Percentiles rank a stretch among this genome's conserved stretches.
Evolutionary conservation across 2,113 vertebrate species (phyloP).

Genomic region (Reinhardtius hippoglossoides): DNA sequence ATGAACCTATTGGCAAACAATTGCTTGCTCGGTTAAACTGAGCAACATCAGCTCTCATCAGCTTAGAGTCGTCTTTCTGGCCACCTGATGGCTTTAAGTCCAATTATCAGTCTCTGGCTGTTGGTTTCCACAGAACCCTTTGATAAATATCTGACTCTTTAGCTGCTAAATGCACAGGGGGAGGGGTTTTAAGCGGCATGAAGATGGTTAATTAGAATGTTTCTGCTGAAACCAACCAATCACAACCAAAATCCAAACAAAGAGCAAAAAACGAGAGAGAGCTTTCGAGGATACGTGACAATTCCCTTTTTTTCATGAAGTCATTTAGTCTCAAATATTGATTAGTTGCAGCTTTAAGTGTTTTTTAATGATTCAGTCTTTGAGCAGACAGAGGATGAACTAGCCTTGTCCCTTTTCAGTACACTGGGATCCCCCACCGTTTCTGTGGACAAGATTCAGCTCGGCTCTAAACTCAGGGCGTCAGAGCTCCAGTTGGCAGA

Average conservation of each 20-base stretch:
- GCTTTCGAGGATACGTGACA: neutral
- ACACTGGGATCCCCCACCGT: conserved; percentile 34
- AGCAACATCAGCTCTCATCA: neutral
- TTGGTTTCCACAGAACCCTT: too few species aligned
- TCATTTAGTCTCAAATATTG: too few species aligned
- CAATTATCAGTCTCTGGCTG: neutral
- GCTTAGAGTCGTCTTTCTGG: neutral
- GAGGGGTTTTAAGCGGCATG: neutral
- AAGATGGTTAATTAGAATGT: neutral
- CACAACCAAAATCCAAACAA: too few species aligned
- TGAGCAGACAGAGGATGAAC: conserved; percentile 51
- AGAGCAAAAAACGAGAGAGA: too few species aligned
- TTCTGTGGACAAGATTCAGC: conserved; percentile 51
- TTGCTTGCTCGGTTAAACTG: neutral
- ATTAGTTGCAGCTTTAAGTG: conserved; percentile 6
- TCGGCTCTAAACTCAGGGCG: conserved; percentile 48
- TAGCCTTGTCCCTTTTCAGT: conserved; percentile 44
- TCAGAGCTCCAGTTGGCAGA: conserved; percentile 43
- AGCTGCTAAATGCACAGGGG: neutral
- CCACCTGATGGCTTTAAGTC: neutral
- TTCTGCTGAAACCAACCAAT: too few species aligned
- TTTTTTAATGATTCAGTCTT: conserved; percentile 38
- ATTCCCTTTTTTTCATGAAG: too few species aligned
- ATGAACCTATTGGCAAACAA: neutral
- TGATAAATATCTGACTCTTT: neutral